A percentile compares a stretch with the other conserved stretches of the same genome.
These are phyloP conservation scores for Tetragonula carbonaria DNA, from an alignment of 2,888 invertebrate species.

Conservation along the genomic window DNA sequence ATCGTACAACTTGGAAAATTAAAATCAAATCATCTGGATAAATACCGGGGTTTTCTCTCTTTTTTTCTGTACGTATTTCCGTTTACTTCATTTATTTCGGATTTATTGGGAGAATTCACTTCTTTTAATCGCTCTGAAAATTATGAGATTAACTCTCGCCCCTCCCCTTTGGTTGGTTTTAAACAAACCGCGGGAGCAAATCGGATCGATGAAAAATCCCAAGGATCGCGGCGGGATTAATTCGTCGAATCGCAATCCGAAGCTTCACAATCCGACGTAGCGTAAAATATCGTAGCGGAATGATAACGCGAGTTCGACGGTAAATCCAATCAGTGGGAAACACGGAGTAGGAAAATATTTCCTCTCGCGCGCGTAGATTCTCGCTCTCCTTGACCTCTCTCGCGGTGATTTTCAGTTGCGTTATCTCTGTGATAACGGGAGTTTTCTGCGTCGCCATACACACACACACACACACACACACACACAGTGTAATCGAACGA, in stretches of 20 bases:
- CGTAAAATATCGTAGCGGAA: background rate
- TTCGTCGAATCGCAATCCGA: background rate
- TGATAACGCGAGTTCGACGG: background rate
- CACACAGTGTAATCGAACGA: background rate
- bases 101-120: too few relatives aligned
- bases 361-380: background rate
- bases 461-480: too few relatives aligned
- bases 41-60: background rate
- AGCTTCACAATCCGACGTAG: background rate
- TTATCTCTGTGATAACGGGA: background rate
- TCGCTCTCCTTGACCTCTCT: constrained; percentile 1
- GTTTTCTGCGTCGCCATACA: background rate
- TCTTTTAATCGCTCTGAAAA: background rate
- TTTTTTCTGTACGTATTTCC: background rate
- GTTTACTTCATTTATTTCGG: background rate
- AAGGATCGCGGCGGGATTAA: background rate
- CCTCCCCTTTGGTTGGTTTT: background rate
- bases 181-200: background rate
- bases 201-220: background rate
- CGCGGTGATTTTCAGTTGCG: background rate
- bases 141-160: background rate
- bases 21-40: background rate
- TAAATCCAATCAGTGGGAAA: background rate
- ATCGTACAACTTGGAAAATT: background rate
- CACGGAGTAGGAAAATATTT: background rate